These are phyloP conservation scores for Chaetura pelagica DNA, from an alignment of 2,113 vertebrate genomes.

Conservation along the genomic window DNA sequence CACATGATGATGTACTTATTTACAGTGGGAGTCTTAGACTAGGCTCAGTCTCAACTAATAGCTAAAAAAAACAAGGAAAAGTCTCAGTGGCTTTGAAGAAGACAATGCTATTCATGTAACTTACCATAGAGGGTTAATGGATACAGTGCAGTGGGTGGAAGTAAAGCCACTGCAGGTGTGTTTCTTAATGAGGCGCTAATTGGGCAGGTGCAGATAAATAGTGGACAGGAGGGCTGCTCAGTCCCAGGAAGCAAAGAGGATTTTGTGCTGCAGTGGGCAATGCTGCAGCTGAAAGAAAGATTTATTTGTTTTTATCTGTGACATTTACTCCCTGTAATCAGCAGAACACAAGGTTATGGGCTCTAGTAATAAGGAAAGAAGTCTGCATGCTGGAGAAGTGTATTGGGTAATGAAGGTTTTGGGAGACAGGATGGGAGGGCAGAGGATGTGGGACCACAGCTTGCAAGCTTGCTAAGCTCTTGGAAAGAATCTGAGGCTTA, in stretches of 20 bases:
- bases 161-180: slow-evolving; percentile 16
- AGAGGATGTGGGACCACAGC: not conserved
- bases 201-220: not conserved
- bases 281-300: not conserved
- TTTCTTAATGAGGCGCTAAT: slow-evolving; percentile 12
- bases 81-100: not conserved
- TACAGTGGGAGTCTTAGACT: not conserved
- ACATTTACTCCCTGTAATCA: not conserved
- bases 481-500: not conserved
- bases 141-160: not conserved
- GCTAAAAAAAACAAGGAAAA: not conserved
- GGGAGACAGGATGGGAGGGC: not conserved
- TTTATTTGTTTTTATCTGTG: not conserved
- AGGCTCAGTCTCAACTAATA: not conserved
- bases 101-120: not conserved
- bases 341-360: not conserved
- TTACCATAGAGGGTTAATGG: not conserved
- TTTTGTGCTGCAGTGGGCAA: not conserved
- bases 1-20: not conserved
- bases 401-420: not conserved
- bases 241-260: not conserved
- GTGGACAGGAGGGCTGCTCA: not conserved
- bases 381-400: not conserved
- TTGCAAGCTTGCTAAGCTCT: not conserved
- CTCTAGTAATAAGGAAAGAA: not conserved